Evolutionary conservation across 2,888 invertebrate genomes (phyloP).

Genomic region (Venustoraphidia nigricollis): DNA sequence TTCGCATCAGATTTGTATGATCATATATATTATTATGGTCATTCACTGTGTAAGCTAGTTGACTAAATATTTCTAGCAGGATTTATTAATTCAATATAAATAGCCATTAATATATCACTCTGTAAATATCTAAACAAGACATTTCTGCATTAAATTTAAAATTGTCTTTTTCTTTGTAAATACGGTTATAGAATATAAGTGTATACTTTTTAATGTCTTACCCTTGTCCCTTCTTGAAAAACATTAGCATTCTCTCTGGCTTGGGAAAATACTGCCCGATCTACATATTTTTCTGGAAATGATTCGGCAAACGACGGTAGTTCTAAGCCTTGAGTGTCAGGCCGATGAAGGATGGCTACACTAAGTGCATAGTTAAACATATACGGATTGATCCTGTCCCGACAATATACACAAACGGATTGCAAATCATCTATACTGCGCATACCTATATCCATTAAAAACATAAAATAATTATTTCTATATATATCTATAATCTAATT

Average conservation of each 20-base stretch:
- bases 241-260: constrained; percentile 54
- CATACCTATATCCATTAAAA: constrained; percentile 36
- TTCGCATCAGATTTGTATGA: too few species aligned
- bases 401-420: constrained; percentile 50
- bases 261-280: constrained; percentile 50
- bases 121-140: not conserved
- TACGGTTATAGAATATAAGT: too few species aligned
- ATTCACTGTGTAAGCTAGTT: too few species aligned
- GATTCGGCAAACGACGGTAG: constrained; percentile 61
- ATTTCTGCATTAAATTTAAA: not conserved
- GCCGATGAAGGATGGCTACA: constrained; percentile 58
- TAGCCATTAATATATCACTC: too few species aligned
- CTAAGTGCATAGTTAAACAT: constrained; percentile 67
- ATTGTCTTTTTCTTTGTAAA: too few species aligned
- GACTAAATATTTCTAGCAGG: too few species aligned
- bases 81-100: too few species aligned
- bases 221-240: constrained; percentile 43
- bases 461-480: not conserved
- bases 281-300: constrained; percentile 72
- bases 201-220: constrained; percentile 21
- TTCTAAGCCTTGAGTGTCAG: constrained; percentile 51
- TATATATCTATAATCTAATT: too few species aligned
- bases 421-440: constrained; percentile 52
- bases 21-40: too few species aligned
- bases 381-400: constrained; percentile 62